Percentiles rank a stretch among this genome's conserved stretches.
Conservation (phyloP, 2,797 vertebrate genomes). For the Tokudaia muenninki region DNA sequence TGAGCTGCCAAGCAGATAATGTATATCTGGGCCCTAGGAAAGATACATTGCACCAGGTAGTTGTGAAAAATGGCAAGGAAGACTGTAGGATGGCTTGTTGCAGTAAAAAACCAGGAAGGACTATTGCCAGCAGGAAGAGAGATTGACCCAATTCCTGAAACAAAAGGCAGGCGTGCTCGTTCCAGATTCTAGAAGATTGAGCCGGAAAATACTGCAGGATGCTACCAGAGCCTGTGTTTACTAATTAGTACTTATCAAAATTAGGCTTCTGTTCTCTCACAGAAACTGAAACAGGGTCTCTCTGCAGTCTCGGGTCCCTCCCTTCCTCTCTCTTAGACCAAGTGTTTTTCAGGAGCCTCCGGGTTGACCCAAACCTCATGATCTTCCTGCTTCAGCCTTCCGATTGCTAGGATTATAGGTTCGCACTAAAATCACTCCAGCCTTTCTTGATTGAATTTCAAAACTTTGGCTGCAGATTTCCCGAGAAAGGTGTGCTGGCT, state of each 20-base stretch:
- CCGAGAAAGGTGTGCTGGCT: constrained; percentile 33
- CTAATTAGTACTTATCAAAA: background rate
- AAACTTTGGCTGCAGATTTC: background rate
- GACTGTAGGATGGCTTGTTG: background rate
- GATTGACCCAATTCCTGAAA: background rate
- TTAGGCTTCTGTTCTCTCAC: background rate
- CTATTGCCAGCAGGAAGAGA: background rate
- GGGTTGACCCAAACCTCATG: background rate
- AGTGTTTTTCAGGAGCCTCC: background rate
- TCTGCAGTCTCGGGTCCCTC: no score
- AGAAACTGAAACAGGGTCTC: background rate
- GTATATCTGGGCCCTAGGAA: background rate
- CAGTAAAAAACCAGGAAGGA: background rate
- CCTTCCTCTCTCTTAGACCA: background rate
- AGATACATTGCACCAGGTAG: background rate
- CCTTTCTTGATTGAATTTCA: constrained; percentile 18
- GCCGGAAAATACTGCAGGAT: background rate
- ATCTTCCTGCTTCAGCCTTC: no score
- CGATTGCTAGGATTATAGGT: background rate
- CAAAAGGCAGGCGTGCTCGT: background rate
- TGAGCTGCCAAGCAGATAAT: background rate
- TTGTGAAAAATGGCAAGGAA: constrained; percentile 42
- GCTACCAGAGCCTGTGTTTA: background rate
- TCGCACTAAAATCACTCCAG: background rate
- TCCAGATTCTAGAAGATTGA: background rate